Percentiles rank a stretch among this genome's conserved stretches.
These are phyloP conservation scores for Sycophaga agraensis DNA, from an alignment of 1,140 invertebrate species.

Conservation along the genomic window DNA sequence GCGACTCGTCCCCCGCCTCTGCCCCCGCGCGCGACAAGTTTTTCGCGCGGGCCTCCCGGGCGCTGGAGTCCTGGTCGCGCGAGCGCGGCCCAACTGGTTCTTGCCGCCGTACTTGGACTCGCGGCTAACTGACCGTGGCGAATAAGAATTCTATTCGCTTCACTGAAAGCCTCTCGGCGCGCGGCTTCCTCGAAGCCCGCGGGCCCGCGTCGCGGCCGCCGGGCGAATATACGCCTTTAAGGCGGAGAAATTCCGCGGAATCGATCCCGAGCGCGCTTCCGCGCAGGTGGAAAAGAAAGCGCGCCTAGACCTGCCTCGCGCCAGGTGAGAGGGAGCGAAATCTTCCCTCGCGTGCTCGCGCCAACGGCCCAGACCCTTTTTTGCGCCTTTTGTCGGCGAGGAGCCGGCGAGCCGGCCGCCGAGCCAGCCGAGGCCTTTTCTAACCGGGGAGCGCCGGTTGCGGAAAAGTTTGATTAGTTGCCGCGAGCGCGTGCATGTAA, in stretches of 20 bases:
- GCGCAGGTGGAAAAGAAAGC: conserved; percentile 18
- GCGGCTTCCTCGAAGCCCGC: conserved; percentile 33
- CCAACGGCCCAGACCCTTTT: too few species aligned
- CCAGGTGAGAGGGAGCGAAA: not conserved
- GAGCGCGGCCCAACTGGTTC: conserved; percentile 26
- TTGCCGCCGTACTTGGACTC: conserved; percentile 12
- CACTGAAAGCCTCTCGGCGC: conserved; percentile 19
- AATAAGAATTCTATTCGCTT: conserved; percentile 42
- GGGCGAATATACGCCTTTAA: too few species aligned
- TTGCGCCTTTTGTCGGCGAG: not conserved
- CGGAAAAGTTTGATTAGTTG: conserved; percentile 20
- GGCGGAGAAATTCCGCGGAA: conserved; percentile 6
- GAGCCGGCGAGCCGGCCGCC: too few species aligned
- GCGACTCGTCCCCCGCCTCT: not conserved
- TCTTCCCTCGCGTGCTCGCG: not conserved
- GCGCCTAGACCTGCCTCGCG: not conserved
- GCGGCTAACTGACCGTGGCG: conserved; percentile 37
- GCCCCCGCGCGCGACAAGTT: not conserved
- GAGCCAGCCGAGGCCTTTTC: too few species aligned
- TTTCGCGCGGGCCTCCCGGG: too few species aligned
- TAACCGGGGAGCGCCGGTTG: too few species aligned
- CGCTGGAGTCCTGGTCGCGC: too few species aligned
- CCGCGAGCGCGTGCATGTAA: too few species aligned
- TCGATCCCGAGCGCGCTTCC: not conserved
- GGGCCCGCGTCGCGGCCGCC: not conserved